Evolutionary conservation across 2,888 invertebrate species (phyloP), one percentile per base, ranked within the genome.

Genomic region (Serrognathus titanus): DNA sequence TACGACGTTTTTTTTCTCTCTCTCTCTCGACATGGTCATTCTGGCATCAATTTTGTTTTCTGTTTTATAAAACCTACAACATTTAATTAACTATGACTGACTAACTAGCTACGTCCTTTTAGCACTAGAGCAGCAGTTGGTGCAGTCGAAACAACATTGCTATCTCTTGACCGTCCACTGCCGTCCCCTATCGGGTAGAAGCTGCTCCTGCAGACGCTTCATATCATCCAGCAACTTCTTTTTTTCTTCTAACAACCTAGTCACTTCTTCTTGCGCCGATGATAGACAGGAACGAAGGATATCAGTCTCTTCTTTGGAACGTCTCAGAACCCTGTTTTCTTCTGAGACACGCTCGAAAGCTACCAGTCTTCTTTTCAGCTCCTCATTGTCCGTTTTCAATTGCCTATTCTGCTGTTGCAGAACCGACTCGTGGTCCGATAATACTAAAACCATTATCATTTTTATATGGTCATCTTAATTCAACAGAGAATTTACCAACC

Each of bases 201-300:
- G 64, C 62, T 81, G 80, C 62, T 78, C 88, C 79, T 89, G 89
- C 62, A 92, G 75, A 20, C 82, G 79, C 39, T 84, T 82, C 61
- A 92, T 81, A 39, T 87, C 84, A 58, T 91, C 88, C 61, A 91
- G 73, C 48, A 92, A 78, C 48, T 84, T 83, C 64, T 84, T 84
- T 69, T 92, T 92, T 69, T 92, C 92, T 31, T 87, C 85, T 20
- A 91, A 71, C 61, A 92, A 75, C 51, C 81, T 80, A 6, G 84
- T 83, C 0, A 90, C 86, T 59, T 91, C 87, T 65, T 90, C 89
- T 73, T 91, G 90, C 1, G 91, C 89, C 0, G 86, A 83, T 60
- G 81, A 82, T 51, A 88, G 74, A 67, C 81, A 82, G 6, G 81
- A 81, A 64, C 82, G 82, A 6, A 91, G 75, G 10, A 81, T 75